These are phyloP conservation scores for Papilio xuthus DNA, from an alignment of 1,140 invertebrate species.

Conservation along the genomic window DNA sequence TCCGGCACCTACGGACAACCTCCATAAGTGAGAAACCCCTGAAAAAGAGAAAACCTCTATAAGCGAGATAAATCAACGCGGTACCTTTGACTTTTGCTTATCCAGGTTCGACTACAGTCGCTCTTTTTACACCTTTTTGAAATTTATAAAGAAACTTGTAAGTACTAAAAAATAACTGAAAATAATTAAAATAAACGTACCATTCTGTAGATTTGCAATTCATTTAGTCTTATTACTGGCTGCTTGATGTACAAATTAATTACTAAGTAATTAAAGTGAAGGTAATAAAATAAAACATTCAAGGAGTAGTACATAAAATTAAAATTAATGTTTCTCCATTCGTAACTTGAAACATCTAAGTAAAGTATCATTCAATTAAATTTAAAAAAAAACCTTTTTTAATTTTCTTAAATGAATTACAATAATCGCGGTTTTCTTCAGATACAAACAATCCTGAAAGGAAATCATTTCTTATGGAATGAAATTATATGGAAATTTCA, in stretches of 20 bases:
- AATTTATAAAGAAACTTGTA: neutral
- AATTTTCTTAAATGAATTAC: neutral
- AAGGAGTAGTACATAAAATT: slow-evolving; percentile 18
- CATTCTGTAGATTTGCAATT: neutral
- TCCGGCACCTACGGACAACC: too few species aligned
- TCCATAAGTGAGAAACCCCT: too few species aligned
- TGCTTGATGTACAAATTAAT: slow-evolving; percentile 18
- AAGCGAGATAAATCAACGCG: too few species aligned
- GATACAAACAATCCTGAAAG: neutral
- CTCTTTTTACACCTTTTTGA: too few species aligned
- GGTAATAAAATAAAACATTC: slow-evolving; percentile 30
- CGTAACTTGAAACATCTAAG: slow-evolving; percentile 7
- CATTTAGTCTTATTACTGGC: neutral
- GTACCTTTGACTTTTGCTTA: too few species aligned
- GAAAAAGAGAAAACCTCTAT: too few species aligned
- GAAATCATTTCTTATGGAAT: neutral
- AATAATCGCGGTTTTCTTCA: neutral
- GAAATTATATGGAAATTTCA: too few species aligned
- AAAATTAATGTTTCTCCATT: slow-evolving; percentile 22
- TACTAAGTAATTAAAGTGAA: slow-evolving; percentile 22
- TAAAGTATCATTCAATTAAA: slow-evolving; percentile 1
- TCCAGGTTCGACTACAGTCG: too few species aligned
- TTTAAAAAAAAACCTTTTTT: slow-evolving; percentile 5
- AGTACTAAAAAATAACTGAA: neutral
- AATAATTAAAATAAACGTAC: neutral